Evolutionary conservation across 2,888 invertebrate genomes (phyloP).

Genomic region (Tetramorium bicarinatum): DNA sequence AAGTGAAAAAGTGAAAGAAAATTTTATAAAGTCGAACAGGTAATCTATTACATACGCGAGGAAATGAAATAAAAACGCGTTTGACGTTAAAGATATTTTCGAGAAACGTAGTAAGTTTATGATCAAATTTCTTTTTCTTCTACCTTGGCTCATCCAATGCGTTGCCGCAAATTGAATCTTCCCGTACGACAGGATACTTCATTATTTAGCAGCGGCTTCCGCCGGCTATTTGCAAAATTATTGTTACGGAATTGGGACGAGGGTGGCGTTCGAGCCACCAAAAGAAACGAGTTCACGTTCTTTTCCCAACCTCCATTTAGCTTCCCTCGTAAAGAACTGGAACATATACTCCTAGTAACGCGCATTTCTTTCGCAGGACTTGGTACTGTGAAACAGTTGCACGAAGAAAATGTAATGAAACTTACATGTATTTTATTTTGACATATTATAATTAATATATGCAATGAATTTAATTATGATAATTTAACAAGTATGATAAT

Average conservation of each 20-base stretch:
- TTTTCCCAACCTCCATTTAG: conserved; percentile 75
- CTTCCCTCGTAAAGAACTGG: conserved; percentile 77
- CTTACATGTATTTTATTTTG: background rate
- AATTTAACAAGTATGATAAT: background rate
- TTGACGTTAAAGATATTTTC: conserved; percentile 13
- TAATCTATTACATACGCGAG: background rate
- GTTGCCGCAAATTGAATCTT: conserved; percentile 82
- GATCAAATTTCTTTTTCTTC: conserved; percentile 61
- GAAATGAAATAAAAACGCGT: background rate
- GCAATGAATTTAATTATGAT: background rate
- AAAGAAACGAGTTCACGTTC: conserved; percentile 74
- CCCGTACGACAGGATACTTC: conserved; percentile 79
- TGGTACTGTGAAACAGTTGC: conserved; percentile 31
- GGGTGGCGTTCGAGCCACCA: conserved; percentile 67
- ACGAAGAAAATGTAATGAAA: background rate
- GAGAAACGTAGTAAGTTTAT: conserved; percentile 13
- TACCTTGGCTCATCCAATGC: conserved; percentile 69
- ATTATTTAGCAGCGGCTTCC: conserved; percentile 83
- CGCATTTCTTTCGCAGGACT: conserved; percentile 60
- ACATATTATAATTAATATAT: background rate
- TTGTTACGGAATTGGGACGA: conserved; percentile 81
- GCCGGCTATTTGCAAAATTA: conserved; percentile 83
- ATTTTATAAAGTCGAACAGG: background rate
- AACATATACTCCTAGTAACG: conserved; percentile 70
- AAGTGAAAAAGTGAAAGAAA: background rate